These are phyloP conservation scores for Nyctalus aviator DNA, from an alignment of 2,797 vertebrate species.

Conservation along the genomic window DNA sequence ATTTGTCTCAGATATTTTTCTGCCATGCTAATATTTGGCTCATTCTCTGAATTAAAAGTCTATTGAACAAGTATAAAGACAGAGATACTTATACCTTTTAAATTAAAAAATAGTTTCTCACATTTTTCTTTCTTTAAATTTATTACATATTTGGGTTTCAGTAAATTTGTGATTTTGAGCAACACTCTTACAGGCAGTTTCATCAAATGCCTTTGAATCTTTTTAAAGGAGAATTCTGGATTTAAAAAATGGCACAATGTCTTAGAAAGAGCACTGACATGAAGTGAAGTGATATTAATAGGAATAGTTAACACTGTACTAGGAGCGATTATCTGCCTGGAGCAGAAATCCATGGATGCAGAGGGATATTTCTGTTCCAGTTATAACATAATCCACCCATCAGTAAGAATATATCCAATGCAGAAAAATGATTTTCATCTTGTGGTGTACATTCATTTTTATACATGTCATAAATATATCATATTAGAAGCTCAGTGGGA, in stretches of 20 bases:
- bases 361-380: neutral
- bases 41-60: neutral
- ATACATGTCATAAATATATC: neutral
- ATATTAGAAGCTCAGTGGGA: neutral
- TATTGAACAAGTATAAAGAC: neutral
- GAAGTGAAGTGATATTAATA: neutral
- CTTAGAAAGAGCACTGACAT: neutral
- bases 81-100: neutral
- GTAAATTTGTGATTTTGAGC: neutral
- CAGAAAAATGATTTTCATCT: neutral
- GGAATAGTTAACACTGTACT: neutral
- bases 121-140: neutral
- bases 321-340: neutral
- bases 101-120: neutral
- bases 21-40: neutral
- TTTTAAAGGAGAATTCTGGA: neutral
- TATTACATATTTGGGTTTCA: neutral
- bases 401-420: neutral
- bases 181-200: neutral
- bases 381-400: neutral
- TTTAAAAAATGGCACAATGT: neutral
- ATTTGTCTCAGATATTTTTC: neutral
- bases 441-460: neutral
- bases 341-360: neutral
- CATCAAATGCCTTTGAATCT: neutral